Base-by-base conservation (phyloP, 2,797 vertebrate species). In the Rallus crepitans region DNA sequence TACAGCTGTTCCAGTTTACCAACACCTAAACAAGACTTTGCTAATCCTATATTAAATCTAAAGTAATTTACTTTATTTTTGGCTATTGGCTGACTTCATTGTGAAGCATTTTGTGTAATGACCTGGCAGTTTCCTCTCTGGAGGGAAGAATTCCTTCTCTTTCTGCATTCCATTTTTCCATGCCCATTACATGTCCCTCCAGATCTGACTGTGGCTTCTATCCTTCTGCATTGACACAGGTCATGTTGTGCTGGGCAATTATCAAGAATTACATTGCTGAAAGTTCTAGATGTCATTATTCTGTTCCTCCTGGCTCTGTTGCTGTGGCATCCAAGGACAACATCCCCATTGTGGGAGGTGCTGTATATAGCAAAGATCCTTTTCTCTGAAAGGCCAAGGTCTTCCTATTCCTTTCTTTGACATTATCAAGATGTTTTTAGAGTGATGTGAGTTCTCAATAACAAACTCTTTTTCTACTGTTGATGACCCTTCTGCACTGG, bases 101-200 rank as follows among this genome's bases (percentile, higher is more conserved):
- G 14, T 55, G 33, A n/a, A 80, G 19, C 7, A 15, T 73, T 60
- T 93, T 25, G 5, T 3, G 2, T 6, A 12, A 19, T 28, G 31
- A 55, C 28, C 12, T 68, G 8, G 11, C 15, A 65, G 4, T 55
- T 72, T 52, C 16, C 20, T 82, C 20, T 37, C 24, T 37, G 19
- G 33, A 37, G 52, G 20, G 50, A 59, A 28, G 1, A 2, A 61
- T 9, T 65, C 14, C 25, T 47, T 72, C 3, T 56, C 15, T 71
- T 87, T 45, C 28, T 21, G 1, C 40, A 17, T 66, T 66, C 37
- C 18, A 15, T 52, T 86, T 83, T 86, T 35, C 12, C 30, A 13
- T 66, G 53, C 3, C 11, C 33, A 6, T 23, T 48, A 2, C 27
- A 18, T 42, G 9, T 12, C 3, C 0, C 10, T 60, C 10, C 11